Percentiles rank a stretch among this genome's conserved stretches.
Conservation (phyloP, 2,113 vertebrate genomes). For the Psammodynastes pulverulentus region DNA sequence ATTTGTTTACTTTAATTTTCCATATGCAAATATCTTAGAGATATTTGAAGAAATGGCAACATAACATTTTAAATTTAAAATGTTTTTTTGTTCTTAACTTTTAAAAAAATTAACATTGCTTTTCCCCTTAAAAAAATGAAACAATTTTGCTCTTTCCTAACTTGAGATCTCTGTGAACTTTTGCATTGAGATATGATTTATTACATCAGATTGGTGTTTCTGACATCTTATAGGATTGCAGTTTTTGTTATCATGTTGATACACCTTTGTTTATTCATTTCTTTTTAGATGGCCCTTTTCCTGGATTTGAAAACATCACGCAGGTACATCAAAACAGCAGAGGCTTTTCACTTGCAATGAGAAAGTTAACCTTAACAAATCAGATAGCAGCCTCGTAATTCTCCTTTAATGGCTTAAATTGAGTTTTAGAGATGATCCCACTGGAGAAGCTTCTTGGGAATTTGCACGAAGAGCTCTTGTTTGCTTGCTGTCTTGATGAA, state of each 20-base stretch:
- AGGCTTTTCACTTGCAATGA: slow-evolving; percentile 67
- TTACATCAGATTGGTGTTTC: slow-evolving; percentile 41
- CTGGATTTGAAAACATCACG: slow-evolving; percentile 68
- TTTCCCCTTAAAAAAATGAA: background rate
- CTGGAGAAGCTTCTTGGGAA: slow-evolving; percentile 59
- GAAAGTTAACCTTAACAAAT: slow-evolving; percentile 70
- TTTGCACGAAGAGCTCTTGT: slow-evolving; percentile 57
- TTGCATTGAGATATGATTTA: slow-evolving; percentile 36
- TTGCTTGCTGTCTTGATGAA: slow-evolving; percentile 45
- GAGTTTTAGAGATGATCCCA: slow-evolving; percentile 70
- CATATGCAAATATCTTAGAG: background rate
- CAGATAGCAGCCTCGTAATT: slow-evolving; percentile 72
- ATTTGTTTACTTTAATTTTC: background rate
- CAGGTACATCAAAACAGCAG: slow-evolving; percentile 72
- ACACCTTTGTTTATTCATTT: slow-evolving; percentile 35
- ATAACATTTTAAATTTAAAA: background rate
- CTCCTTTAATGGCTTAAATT: slow-evolving; percentile 68
- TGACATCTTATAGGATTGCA: slow-evolving; percentile 54
- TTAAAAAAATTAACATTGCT: background rate
- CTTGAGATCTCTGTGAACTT: slow-evolving; percentile 35
- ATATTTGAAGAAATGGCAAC: background rate
- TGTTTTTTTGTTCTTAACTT: background rate
- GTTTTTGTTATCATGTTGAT: slow-evolving; percentile 60
- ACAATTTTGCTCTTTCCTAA: slow-evolving; percentile 23
- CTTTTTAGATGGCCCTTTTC: slow-evolving; percentile 58